Conservation (phyloP, 2,888 invertebrate species). For the Hyposoter didymator region DNA sequence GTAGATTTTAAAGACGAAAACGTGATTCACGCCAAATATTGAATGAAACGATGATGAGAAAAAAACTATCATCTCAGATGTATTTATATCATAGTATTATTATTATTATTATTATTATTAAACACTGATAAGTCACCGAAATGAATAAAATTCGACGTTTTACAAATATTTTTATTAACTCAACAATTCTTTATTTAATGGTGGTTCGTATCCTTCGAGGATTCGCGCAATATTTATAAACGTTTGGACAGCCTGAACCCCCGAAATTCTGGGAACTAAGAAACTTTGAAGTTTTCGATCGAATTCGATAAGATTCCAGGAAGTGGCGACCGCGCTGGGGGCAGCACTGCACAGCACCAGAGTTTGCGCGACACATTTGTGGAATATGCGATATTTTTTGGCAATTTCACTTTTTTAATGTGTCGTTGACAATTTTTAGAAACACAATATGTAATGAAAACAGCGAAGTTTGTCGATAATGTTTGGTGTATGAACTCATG, state of each 20-base stretch:
- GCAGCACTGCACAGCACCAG: slow-evolving; percentile 3
- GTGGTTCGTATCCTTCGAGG: background rate
- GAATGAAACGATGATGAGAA: slow-evolving; percentile 58
- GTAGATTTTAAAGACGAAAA: slow-evolving; percentile 73
- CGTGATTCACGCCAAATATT: slow-evolving; percentile 81
- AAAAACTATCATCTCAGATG: slow-evolving; percentile 53
- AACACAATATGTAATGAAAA: background rate
- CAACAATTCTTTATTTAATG: slow-evolving; percentile 7
- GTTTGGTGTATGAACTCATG: background rate
- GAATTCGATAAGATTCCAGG: background rate
- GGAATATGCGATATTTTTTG: background rate
- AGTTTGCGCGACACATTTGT: background rate
- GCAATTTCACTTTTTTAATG: background rate
- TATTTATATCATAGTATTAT: slow-evolving; percentile 76
- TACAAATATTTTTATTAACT: slow-evolving; percentile 4
- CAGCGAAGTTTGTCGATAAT: background rate
- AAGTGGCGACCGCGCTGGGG: background rate
- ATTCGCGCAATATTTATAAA: slow-evolving; percentile 3
- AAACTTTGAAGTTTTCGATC: background rate
- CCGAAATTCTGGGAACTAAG: background rate
- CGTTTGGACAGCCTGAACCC: background rate
- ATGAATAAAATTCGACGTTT: slow-evolving; percentile 17
- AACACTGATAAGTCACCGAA: slow-evolving; percentile 52
- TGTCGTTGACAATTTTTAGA: background rate
- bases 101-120: slow-evolving; percentile 70